These are phyloP conservation scores for Podarcis siculus DNA, from an alignment of 2,797 vertebrate genomes.

Conservation along the genomic window DNA sequence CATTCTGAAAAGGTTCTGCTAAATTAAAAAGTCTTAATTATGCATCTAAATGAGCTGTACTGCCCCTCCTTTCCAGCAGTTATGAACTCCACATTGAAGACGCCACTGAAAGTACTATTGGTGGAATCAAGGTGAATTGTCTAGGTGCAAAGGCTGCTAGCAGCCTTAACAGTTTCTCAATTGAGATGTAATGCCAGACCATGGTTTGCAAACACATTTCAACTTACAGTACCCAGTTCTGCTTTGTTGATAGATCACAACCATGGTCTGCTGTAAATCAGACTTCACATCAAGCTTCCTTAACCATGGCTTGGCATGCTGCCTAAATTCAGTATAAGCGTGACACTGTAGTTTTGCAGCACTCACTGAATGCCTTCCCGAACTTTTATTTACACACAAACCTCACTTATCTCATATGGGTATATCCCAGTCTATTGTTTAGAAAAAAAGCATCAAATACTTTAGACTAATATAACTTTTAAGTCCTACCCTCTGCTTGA, in stretches of 20 bases:
- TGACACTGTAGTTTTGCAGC: not conserved
- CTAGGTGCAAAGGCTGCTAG: too few species aligned
- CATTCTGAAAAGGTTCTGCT: too few species aligned
- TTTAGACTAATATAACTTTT: too few species aligned
- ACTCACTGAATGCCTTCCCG: not conserved
- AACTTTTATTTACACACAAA: not conserved
- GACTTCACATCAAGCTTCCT: not conserved
- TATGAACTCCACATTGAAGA: too few species aligned
- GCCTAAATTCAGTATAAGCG: not conserved
- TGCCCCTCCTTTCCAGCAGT: too few species aligned
- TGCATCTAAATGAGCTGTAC: too few species aligned
- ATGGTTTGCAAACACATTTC: too few species aligned
- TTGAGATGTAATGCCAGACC: not conserved
- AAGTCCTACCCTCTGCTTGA: too few species aligned
- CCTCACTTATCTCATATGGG: not conserved
- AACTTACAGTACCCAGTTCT: not conserved
- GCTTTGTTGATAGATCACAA: not conserved
- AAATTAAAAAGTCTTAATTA: too few species aligned
- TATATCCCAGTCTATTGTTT: not conserved
- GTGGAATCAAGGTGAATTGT: too few species aligned
- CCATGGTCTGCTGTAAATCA: not conserved
- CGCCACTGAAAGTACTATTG: too few species aligned
- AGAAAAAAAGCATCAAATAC: too few species aligned
- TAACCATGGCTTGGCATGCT: not conserved
- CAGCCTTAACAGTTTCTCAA: not conserved